Evolutionary conservation across 2,888 invertebrate species (phyloP), one percentile per base, ranked within the genome.

Genomic region (Epirrhoe alternata): DNA sequence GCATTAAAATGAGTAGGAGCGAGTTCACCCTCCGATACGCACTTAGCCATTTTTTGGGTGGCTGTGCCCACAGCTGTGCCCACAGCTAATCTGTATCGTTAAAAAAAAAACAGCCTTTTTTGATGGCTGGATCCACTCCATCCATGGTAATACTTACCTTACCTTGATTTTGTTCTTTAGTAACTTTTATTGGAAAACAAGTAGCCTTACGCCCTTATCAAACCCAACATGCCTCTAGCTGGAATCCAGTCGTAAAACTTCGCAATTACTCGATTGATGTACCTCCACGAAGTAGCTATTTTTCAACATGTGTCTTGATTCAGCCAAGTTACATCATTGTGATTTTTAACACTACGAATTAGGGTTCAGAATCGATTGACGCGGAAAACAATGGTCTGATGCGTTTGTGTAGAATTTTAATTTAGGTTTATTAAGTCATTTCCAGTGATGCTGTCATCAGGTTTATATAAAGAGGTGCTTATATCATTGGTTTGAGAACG

Each of bases 391-490:
- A 66, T 64, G 31, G 63, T 16, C 50, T 42, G 42, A 59, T 66
- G 68, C 61, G 61, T 62, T 56, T 64, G 70, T 17, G 30, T 66
- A 61, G 69, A 72, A 72, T 72, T 69, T 58, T 62, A 73, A 73
- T 71, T 63, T 53, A 53, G 64, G 49, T 50, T 61, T 64, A 56
- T 61, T 70, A 64, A 63, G 67, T 69, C 63, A 69, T 59, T 56
- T 52, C 38, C 49, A 51, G 63, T 50, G 55, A 51, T 51, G 56
- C 47, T 17, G 33, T 61, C 53, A 58, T 52, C 53, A 52, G 50
- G 14, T 61, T 52, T 66, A 51, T 59, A 58, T 62, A 49, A 42
- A 45, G 35, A 57, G 33, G 47, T 61, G 60, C 35, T 47, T 61
- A 33, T 5, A 5, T 30, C 33, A 49, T 61, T 66, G 53, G 38